Evolutionary conservation across 1,140 invertebrate genomes (phyloP), one percentile per base, ranked within the genome.

Genomic region (Drosophila parabipectinata): DNA sequence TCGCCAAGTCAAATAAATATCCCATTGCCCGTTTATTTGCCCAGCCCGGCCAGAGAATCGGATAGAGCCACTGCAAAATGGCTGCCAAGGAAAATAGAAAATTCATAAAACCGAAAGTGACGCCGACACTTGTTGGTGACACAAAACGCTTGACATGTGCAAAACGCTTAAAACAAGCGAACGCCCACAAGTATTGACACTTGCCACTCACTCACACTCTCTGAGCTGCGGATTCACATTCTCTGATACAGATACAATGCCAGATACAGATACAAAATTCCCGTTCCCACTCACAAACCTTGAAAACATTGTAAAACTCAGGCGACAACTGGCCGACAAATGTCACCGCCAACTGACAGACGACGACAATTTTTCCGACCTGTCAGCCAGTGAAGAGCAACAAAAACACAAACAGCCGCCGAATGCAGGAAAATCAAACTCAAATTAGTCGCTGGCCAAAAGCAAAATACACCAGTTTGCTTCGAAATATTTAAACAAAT

Each of bases 121-220:
- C 47, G 44, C 24, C 52, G 75, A 87, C 83, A 87, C 83, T 88
- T 87, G 83, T 88, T 88, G 34, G 34, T 37, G 82, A 79, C 83
- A 79, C 61, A 82, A 32, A 52, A 72, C 67, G 59, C 61, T 58
- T 88, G 83, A 88, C 83, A 87, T 82, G 75, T 77, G 72, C 72
- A 72, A 82, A 82, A 82, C 45, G 69, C 56, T 39, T 21, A 5
- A 34, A 34, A 44, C 32, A 52, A 61, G 55, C 41, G 14, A 67
- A 88, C 83, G 83, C 83, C 83, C 72, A 88, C 81, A 69, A 32
- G 72, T 64, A 88, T 88, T 88, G 83, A 83, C 83, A 88, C 83
- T 88, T 88, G 83, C 75, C 83, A 88, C 82, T 87, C 82, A 81
- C 53, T 37, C 58, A 18, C 41, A 44, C n/a, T 44, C 14, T 18